Conservation (phyloP, 2,888 invertebrate species). For the Listrodromus nycthemerus region DNA sequence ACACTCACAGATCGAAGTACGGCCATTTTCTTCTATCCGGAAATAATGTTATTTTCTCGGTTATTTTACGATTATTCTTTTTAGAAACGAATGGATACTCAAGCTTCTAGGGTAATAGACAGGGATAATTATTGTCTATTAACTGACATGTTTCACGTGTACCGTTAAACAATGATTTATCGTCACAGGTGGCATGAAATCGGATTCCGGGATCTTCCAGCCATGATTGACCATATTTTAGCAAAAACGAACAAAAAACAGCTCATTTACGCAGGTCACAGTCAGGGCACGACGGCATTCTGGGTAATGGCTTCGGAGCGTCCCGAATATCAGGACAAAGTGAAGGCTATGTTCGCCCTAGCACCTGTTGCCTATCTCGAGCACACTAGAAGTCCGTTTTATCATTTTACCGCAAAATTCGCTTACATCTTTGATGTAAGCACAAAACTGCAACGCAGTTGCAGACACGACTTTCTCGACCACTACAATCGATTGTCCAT, state of each 20-base stretch:
- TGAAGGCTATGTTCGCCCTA: slow-evolving; percentile 76
- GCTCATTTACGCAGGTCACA: slow-evolving; percentile 87
- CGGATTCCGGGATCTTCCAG: slow-evolving; percentile 87
- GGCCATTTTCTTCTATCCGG: no score
- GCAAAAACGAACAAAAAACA: slow-evolving; percentile 83
- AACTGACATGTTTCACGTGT: no score
- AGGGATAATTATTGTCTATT: background rate
- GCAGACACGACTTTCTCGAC: background rate
- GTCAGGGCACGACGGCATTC: slow-evolving; percentile 86
- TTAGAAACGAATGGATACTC: no score
- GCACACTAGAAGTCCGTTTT: slow-evolving; percentile 84
- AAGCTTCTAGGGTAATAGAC: background rate
- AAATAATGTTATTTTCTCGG: no score
- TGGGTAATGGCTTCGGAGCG: slow-evolving; percentile 82
- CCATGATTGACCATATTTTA: slow-evolving; percentile 86
- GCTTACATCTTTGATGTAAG: slow-evolving; percentile 76
- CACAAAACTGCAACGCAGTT: background rate
- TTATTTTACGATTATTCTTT: no score
- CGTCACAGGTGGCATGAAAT: slow-evolving; percentile 86
- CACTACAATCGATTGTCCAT: background rate
- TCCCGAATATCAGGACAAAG: slow-evolving; percentile 84
- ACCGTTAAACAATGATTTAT: no score
- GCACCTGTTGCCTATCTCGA: slow-evolving; percentile 84
- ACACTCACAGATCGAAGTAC: no score
- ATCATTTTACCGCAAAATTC: slow-evolving; percentile 84